These are phyloP conservation scores for Kryptolebias marmoratus DNA, from an alignment of 2,113 vertebrate genomes.

Conservation along the genomic window DNA sequence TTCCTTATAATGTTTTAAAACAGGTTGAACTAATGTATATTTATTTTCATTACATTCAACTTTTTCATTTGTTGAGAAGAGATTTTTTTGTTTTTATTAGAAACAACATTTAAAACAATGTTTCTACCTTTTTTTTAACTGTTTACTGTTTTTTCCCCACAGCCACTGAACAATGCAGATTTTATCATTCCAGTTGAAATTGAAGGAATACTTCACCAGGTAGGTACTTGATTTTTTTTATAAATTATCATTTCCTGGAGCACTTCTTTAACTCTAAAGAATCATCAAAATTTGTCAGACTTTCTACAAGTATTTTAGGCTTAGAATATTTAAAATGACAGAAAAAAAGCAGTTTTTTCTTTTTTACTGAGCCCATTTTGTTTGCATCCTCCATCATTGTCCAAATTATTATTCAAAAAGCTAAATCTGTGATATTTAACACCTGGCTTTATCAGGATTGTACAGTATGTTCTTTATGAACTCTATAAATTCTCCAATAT, in stretches of 20 bases:
- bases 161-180: conserved; percentile 93
- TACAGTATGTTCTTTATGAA: background rate
- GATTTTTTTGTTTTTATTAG: no score
- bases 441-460: background rate
- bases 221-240: conserved; percentile 53
- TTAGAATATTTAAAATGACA: background rate
- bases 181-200: conserved; percentile 96
- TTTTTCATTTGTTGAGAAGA: background rate
- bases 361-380: background rate
- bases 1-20: conserved; percentile 13
- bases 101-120: background rate
- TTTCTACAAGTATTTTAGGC: background rate
- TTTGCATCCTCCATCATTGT: background rate
- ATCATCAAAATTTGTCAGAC: background rate
- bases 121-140: background rate
- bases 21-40: background rate
- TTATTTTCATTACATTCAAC: background rate
- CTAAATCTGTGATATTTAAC: background rate
- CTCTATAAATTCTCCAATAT: background rate
- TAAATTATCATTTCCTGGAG: background rate
- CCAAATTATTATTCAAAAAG: background rate
- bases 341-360: background rate
- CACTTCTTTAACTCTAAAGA: background rate
- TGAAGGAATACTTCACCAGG: conserved; percentile 91
- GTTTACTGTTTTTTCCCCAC: conserved; percentile 19